A percentile compares a stretch with the other conserved stretches of the same genome.
These are phyloP conservation scores for Euglossa dilemma DNA, from an alignment of 1,140 invertebrate genomes.

Conservation along the genomic window DNA sequence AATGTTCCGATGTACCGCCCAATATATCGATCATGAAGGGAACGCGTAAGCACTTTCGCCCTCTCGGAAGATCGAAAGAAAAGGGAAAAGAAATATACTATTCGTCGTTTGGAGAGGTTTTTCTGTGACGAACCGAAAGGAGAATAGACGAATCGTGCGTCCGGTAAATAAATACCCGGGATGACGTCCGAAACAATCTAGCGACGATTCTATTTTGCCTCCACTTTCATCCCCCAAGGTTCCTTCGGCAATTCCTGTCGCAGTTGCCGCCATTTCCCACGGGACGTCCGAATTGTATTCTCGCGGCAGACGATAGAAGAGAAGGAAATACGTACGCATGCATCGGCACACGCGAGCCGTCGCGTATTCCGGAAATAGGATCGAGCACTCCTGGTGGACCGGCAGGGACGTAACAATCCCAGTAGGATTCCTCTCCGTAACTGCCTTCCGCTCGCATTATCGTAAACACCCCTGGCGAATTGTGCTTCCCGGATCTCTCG, in stretches of 20 bases:
- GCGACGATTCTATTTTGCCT: slow-evolving; percentile 48
- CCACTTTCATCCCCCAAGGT: neutral
- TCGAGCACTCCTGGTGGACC: neutral
- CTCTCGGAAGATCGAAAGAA: neutral
- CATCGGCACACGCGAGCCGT: neutral
- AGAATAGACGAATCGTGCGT: neutral
- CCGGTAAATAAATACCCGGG: slow-evolving; percentile 25
- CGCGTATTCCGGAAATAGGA: neutral
- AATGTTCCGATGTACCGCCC: neutral
- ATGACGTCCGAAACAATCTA: slow-evolving; percentile 45
- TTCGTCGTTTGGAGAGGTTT: neutral
- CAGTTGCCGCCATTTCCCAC: slow-evolving; percentile 12
- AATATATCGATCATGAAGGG: neutral
- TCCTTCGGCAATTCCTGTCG: neutral
- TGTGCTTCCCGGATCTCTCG: no score
- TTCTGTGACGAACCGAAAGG: neutral
- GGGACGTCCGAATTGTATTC: slow-evolving; percentile 41
- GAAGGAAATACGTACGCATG: neutral
- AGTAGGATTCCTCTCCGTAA: neutral
- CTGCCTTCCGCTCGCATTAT: neutral
- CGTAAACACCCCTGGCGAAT: neutral
- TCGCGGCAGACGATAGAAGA: slow-evolving; percentile 13
- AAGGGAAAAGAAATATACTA: neutral
- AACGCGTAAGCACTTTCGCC: neutral
- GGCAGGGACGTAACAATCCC: neutral